A percentile compares a stretch with the other conserved stretches of the same genome.
phyloP scores from a whole-genome alignment of 2,888 invertebrate species.

The Ptychoptera contaminata region DNA sequence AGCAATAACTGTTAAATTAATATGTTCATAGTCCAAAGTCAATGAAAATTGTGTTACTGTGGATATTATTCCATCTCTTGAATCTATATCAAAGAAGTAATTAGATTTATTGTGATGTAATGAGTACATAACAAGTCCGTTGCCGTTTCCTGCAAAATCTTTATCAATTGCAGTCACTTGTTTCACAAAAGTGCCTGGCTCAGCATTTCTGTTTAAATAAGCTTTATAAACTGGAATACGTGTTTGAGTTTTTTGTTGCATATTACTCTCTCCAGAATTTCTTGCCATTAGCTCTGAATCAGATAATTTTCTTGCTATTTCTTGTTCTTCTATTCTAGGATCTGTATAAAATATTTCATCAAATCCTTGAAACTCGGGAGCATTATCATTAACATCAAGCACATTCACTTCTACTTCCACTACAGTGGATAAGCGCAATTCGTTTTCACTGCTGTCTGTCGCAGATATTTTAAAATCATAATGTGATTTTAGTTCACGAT shows the following conservation, averaged over 20 bases:
- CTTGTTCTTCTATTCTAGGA: conserved; percentile 31
- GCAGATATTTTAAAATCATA: conserved; percentile 59
- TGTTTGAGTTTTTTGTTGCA: conserved; percentile 5
- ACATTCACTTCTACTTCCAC: conserved; percentile 70
- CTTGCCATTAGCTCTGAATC: conserved; percentile 17
- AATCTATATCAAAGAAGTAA: conserved; percentile 61
- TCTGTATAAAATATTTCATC: conserved; percentile 34
- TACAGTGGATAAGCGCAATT: conserved; percentile 45
- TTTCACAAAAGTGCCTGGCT: conserved; percentile 56
- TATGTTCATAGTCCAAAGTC: conserved; percentile 30
- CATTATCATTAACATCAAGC: conserved; percentile 70
- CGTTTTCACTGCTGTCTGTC: conserved; percentile 48
- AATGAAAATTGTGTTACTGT: conserved; percentile 42
- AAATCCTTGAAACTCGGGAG: conserved; percentile 63
- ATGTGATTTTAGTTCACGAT: conserved; percentile 54
- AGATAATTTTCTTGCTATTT: conserved; percentile 13
- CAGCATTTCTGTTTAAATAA: conserved; percentile 55
- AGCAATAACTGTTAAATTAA: conserved; percentile 67
- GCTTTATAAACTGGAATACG: conserved; percentile 59
- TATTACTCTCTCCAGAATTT: not conserved
- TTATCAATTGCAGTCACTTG: conserved; percentile 71
- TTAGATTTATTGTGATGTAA: conserved; percentile 48
- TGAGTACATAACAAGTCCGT: conserved; percentile 66
- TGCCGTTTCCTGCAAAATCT: conserved; percentile 74
- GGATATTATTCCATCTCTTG: conserved; percentile 67